Base-by-base conservation (phyloP, 2,113 vertebrate species). In the Malaclemys terrapin region DNA sequence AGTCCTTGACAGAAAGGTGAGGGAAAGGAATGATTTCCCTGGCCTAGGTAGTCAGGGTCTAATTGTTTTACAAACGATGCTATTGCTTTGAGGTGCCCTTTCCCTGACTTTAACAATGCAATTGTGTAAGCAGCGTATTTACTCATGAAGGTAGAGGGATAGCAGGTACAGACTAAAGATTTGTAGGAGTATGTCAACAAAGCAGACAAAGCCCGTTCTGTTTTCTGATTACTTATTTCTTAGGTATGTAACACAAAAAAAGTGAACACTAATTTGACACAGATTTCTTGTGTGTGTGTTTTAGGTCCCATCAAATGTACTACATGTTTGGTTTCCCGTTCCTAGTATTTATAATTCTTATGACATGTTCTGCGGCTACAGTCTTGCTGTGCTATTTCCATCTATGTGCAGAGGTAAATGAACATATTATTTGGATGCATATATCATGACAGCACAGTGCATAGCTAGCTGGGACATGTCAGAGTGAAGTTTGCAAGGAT, bases 301-400 rank as follows among this genome's bases (percentile, higher is more conserved):
- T 97, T 96, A 99, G 99, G 99, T 99, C 99, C 94, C 99, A 99
- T 98, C 99, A 99, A 97, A 99, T 99, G 98, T 99, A 99, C 97
- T 99, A 99, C 97, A 99, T 99, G 99, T 99, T 99, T 95, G 99
- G 98, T 29, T 99, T 99, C 97, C 98, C 99, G 69, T 99, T 99
- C 96, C 97, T 99, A 94, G 98, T 99, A 91, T 99, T 99, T 96
- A 98, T 99, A 94, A 99, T 99, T 94, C 97, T 99, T 89, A 99
- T 99, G 94, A 99, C 98, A 0, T 99, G 99, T 97, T 99, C 99
- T 1, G 99, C 99, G 97, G 99, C 99, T 91, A 99, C 99, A 10
- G 98, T 99, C 96, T 97, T 99, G 96, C 98, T 99, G 59, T 99
- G 99, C 98, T 99, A 99, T 97, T 99, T 99, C 96, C 99, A 99